Evolutionary conservation across 1,140 invertebrate species (phyloP).

Genomic region (Metaphire vulgaris): DNA sequence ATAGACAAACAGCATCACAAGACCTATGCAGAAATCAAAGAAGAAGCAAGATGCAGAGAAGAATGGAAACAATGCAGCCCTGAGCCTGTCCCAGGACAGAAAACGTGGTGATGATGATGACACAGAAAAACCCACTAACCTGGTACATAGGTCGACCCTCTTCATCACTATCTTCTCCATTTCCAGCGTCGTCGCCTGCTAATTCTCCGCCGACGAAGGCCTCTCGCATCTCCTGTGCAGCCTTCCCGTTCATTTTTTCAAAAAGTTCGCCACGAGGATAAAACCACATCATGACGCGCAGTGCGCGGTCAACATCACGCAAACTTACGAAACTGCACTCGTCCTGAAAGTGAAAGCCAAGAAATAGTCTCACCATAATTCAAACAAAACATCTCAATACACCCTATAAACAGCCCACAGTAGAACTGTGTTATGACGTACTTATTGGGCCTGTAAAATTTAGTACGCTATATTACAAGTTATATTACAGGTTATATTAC

Average conservation of each 20-base stretch:
- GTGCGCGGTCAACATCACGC: constrained; percentile 42
- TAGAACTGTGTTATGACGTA: not conserved
- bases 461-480: too few relatives aligned
- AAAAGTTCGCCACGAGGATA: constrained; percentile 32
- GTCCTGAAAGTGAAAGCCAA: constrained; percentile 37
- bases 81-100: too few relatives aligned
- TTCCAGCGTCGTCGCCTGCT: not conserved
- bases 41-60: too few relatives aligned
- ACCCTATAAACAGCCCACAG: not conserved
- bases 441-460: too few relatives aligned
- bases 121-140: too few relatives aligned
- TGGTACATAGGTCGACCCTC: constrained; percentile 20
- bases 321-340: constrained; percentile 51
- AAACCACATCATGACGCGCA: constrained; percentile 45
- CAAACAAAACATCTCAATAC: not conserved
- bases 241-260: constrained; percentile 26
- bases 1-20: too few relatives aligned
- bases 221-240: constrained; percentile 2
- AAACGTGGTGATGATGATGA: too few relatives aligned
- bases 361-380: not conserved
- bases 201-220: not conserved
- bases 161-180: constrained; percentile 30
- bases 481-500: too few relatives aligned
- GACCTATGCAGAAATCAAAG: too few relatives aligned
- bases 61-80: too few relatives aligned